Percentiles rank a stretch among this genome's conserved stretches.
phyloP scores from a whole-genome alignment of 1,140 invertebrate genomes.

The Drosophila willistoni region DNA sequence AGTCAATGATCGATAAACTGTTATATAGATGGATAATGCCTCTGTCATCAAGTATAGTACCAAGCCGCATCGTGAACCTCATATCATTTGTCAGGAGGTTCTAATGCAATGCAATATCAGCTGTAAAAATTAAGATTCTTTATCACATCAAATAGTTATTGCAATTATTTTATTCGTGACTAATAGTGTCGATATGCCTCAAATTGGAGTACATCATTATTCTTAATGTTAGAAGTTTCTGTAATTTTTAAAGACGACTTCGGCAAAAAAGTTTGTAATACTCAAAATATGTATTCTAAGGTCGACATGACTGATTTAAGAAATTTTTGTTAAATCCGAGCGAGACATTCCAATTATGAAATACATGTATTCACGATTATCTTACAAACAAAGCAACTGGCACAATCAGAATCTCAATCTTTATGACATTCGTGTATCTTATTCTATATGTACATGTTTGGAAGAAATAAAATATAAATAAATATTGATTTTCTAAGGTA shows the following conservation, averaged over 20 bases:
- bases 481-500: neutral
- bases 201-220: neutral
- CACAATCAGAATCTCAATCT: constrained; percentile 12
- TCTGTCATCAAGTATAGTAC: too few relatives aligned
- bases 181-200: neutral
- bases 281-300: neutral
- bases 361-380: neutral
- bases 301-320: neutral
- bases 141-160: neutral
- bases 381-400: constrained; percentile 28
- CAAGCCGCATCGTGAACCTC: too few relatives aligned
- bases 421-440: constrained; percentile 1
- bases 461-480: neutral
- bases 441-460: constrained; percentile 11
- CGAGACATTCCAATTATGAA: too few relatives aligned
- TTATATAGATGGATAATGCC: neutral
- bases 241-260: neutral
- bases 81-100: too few relatives aligned
- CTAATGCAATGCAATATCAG: too few relatives aligned
- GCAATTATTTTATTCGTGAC: constrained; percentile 1
- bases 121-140: too few relatives aligned
- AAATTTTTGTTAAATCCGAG: neutral
- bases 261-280: neutral
- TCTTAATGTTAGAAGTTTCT: neutral
- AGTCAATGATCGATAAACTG: neutral